Conservation (phyloP, 2,113 vertebrate species). For the Neolamprologus kungweensis region DNA sequence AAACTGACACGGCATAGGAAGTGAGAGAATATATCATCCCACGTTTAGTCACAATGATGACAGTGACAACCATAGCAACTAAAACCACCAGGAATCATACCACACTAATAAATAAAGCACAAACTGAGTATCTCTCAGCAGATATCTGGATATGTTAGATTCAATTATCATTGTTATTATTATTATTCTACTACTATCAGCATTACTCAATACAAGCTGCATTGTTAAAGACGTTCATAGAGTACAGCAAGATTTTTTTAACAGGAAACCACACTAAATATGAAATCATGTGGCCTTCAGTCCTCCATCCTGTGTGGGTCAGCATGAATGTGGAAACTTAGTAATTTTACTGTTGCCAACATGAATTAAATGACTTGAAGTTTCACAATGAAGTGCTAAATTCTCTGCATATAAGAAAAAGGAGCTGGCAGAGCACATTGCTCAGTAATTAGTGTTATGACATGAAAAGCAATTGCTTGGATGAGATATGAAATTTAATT, state of each 20-base stretch:
- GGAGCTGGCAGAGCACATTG: not conserved
- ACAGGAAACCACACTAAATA: not conserved
- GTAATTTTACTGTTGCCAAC: not conserved
- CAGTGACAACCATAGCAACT: not conserved
- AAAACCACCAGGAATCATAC: not conserved
- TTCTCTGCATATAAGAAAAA: not conserved
- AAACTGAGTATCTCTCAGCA: not conserved
- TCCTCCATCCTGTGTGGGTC: not conserved
- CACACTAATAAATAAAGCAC: not conserved
- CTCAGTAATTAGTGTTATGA: not conserved
- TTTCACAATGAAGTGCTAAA: not conserved
- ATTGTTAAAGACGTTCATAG: not conserved
- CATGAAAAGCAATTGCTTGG: not conserved
- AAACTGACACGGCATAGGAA: not conserved
- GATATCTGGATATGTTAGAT: not conserved
- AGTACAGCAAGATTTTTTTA: not conserved
- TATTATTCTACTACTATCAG: not conserved
- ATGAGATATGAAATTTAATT: not conserved
- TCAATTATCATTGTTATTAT: not conserved
- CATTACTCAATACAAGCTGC: not conserved
- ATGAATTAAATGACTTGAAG: not conserved
- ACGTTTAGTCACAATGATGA: not conserved
- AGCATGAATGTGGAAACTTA: not conserved
- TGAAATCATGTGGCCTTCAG: not conserved
- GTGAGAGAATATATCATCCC: slow-evolving; percentile 7